Conservation (phyloP, 2,113 vertebrate genomes). For the Guaruba guarouba region DNA sequence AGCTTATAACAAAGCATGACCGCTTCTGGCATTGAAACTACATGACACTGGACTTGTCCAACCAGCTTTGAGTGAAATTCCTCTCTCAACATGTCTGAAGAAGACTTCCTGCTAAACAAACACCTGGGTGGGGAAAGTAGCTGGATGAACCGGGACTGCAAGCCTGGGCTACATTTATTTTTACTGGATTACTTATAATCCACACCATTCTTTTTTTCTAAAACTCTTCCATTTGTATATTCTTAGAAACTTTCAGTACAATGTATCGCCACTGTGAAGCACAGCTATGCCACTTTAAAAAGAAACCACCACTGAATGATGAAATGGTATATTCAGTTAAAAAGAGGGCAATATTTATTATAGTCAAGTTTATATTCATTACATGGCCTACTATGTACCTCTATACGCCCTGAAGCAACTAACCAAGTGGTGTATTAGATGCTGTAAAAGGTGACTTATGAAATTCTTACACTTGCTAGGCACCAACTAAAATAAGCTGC, state of each 20-base stretch:
- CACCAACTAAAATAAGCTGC: slow-evolving; percentile 7
- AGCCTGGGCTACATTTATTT: slow-evolving; percentile 66
- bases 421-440: not conserved
- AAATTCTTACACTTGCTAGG: not conserved
- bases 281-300: not conserved
- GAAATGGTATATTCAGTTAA: not conserved
- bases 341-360: not conserved
- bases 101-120: slow-evolving; percentile 67
- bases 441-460: not conserved
- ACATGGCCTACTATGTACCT: not conserved
- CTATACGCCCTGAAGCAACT: not conserved
- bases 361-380: not conserved
- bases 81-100: slow-evolving; percentile 64
- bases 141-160: slow-evolving; percentile 60
- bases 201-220: slow-evolving; percentile 37
- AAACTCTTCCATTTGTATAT: slow-evolving; percentile 39
- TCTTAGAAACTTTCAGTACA: slow-evolving; percentile 28
- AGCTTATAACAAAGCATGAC: slow-evolving; percentile 27
- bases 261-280: slow-evolving; percentile 12
- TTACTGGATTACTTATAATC: slow-evolving; percentile 70
- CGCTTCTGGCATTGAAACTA: slow-evolving; percentile 32
- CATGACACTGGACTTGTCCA: slow-evolving; percentile 43
- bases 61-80: slow-evolving; percentile 57
- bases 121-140: slow-evolving; percentile 67
- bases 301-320: not conserved